phyloP scores from a whole-genome alignment of 2,113 vertebrate species.

The Gymnogyps californianus region DNA sequence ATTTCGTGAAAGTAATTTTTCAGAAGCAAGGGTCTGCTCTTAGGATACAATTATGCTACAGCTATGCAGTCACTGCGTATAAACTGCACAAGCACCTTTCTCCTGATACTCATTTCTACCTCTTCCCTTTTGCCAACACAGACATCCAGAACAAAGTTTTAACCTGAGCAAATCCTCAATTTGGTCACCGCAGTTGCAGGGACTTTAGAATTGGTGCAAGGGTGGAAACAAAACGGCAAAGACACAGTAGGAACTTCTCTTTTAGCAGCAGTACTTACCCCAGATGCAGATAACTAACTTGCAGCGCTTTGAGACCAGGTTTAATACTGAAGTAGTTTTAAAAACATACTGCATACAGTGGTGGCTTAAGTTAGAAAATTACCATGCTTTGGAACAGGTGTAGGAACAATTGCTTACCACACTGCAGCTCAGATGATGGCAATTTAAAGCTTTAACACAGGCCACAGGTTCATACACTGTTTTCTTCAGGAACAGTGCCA shows the following conservation, averaged over 20 bases:
- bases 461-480: neutral
- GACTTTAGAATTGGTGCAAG: neutral
- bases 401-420: neutral
- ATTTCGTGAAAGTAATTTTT: neutral
- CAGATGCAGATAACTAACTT: neutral
- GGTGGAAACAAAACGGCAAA: neutral
- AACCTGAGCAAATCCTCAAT: neutral
- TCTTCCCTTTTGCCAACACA: neutral
- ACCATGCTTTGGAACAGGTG: neutral
- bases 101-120: neutral
- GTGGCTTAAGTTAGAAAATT: neutral
- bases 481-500: neutral
- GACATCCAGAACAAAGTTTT: neutral
- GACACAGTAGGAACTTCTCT: neutral
- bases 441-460: neutral
- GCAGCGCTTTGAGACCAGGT: neutral
- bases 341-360: neutral
- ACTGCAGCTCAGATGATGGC: neutral
- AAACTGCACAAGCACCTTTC: neutral
- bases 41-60: neutral
- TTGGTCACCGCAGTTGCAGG: accelerated
- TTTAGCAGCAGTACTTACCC: neutral
- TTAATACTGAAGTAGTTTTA: neutral
- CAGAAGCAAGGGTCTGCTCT: neutral
- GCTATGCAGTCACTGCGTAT: neutral